Evolutionary conservation across 2,888 invertebrate species (phyloP).

Genomic region (Thereva nobilitata): DNA sequence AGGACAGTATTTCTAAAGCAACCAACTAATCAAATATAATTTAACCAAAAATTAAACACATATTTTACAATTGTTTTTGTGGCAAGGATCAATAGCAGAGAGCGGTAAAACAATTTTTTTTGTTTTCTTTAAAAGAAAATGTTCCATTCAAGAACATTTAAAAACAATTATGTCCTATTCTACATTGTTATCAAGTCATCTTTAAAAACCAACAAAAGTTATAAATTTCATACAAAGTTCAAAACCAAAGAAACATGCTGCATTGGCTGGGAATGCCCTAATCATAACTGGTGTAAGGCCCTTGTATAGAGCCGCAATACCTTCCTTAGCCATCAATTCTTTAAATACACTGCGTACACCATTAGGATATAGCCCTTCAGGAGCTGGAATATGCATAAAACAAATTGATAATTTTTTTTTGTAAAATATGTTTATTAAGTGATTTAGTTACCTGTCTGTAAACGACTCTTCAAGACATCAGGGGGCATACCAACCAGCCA

Average conservation of each 20-base stretch:
- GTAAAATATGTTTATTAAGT: background rate
- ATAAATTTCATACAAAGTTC: constrained; percentile 78
- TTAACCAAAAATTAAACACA: too few species aligned
- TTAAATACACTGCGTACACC: constrained; percentile 90
- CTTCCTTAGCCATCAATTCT: constrained; percentile 85
- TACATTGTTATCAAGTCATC: too few species aligned
- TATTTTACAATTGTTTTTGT: too few species aligned
- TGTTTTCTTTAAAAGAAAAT: too few species aligned
- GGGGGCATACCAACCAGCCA: constrained; percentile 97
- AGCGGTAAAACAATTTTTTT: too few species aligned
- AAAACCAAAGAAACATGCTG: constrained; percentile 97
- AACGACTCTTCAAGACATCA: constrained; percentile 94
- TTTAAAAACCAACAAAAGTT: constrained; percentile 63
- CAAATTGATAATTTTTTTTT: constrained; percentile 37
- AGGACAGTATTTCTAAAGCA: too few species aligned
- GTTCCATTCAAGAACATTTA: too few species aligned
- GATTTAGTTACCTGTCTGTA: constrained; percentile 78
- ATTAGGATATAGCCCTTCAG: constrained; percentile 90
- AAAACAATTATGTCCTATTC: too few species aligned
- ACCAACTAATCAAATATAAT: too few species aligned
- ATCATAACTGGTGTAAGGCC: constrained; percentile 97
- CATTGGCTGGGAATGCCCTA: constrained; percentile 98
- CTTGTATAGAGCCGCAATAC: constrained; percentile 86
- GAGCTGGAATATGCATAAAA: constrained; percentile 64
- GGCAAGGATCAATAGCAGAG: too few species aligned